phyloP scores from a whole-genome alignment of 2,888 invertebrate genomes.

The Ormyrus thymus region DNA sequence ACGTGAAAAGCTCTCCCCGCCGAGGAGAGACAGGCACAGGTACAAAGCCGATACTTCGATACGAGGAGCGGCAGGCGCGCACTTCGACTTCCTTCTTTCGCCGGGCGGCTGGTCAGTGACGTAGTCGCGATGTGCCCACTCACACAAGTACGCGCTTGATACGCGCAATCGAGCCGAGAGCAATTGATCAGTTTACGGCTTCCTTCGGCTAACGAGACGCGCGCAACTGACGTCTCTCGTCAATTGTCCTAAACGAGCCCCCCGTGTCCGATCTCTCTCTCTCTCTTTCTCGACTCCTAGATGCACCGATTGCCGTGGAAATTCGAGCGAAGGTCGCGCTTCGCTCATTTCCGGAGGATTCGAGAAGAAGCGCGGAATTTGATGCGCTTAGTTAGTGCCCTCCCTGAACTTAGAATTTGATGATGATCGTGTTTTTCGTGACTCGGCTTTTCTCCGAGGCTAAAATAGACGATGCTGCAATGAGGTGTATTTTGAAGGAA shows the following conservation, averaged over 20 bases:
- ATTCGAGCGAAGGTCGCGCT: neutral
- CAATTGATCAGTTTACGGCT: constrained; percentile 64
- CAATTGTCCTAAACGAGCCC: constrained; percentile 63
- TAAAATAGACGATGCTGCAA: no score
- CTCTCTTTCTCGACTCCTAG: no score
- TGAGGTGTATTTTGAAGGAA: neutral
- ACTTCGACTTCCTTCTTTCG: neutral
- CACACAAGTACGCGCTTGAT: no score
- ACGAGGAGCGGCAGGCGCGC: neutral
- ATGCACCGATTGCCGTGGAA: neutral
- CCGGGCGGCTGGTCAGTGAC: neutral
- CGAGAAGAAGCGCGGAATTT: no score
- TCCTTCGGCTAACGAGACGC: constrained; percentile 63
- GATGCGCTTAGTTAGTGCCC: no score
- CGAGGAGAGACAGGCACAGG: no score
- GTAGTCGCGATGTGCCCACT: neutral
- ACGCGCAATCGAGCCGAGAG: constrained; percentile 30
- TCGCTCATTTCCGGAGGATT: no score
- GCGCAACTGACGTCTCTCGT: constrained; percentile 56
- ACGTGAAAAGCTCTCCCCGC: no score
- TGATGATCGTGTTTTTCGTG: no score
- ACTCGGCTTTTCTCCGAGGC: no score
- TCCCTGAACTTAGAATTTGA: no score
- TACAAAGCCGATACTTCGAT: no score
- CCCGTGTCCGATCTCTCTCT: constrained; percentile 52